Evolutionary conservation across 2,797 vertebrate species (phyloP).

Genomic region (Sternarchorhynchus goeldii): DNA sequence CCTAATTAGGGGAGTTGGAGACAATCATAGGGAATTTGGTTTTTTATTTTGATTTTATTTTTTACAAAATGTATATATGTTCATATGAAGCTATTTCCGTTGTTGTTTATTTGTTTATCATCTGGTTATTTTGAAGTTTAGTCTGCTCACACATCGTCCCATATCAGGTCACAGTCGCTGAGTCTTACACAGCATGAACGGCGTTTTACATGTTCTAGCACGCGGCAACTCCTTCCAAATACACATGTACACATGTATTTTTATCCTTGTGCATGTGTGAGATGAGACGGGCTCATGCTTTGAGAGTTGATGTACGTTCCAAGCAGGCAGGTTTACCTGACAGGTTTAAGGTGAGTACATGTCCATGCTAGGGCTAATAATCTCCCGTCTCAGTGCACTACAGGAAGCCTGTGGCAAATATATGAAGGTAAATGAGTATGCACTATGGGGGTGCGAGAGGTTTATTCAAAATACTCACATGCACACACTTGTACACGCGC

Average conservation of each 20-base stretch:
- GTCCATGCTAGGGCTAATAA: conserved; percentile 32
- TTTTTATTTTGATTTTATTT: background rate
- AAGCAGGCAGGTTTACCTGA: conserved; percentile 1
- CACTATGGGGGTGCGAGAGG: conserved; percentile 39
- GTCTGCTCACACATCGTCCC: background rate
- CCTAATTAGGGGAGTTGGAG: conserved; percentile 41
- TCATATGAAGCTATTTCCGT: conserved; percentile 54
- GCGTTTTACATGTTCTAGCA: background rate
- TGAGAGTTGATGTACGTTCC: background rate
- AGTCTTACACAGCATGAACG: background rate
- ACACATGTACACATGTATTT: background rate
- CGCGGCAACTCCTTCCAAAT: background rate
- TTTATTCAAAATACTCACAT: conserved; percentile 44
- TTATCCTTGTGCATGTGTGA: background rate
- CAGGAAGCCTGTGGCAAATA: conserved; percentile 38
- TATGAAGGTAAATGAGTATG: conserved; percentile 42
- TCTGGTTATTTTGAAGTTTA: conserved; percentile 47
- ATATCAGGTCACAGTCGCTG: background rate
- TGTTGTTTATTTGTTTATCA: conserved; percentile 57
- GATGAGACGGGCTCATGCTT: background rate
- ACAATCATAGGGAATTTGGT: conserved; percentile 54
- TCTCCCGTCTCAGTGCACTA: conserved; percentile 21
- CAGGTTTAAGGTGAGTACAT: conserved; percentile 33
- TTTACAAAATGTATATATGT: conserved; percentile 65
- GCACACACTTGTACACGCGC: conserved; percentile 38